A percentile compares a stretch with the other conserved stretches of the same genome.
These are phyloP conservation scores for Caenorhabditis japonica DNA, from an alignment of 2,888 invertebrate genomes.

Conservation along the genomic window DNA sequence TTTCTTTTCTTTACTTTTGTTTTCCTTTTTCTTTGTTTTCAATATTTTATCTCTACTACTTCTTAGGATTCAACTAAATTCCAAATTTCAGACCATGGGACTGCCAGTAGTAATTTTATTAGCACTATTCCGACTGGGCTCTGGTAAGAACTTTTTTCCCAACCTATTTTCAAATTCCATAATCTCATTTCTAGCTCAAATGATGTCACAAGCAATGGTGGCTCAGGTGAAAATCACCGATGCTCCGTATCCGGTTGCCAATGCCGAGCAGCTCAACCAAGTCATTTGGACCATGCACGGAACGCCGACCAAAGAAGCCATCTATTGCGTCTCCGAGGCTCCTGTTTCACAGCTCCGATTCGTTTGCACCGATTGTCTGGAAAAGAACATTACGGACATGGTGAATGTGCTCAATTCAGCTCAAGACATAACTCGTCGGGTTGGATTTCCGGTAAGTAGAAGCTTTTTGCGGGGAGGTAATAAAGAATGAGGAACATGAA, in stretches of 20 bases:
- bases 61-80: too few species aligned
- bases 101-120: slow-evolving; percentile 29
- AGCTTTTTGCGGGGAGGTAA: too few species aligned
- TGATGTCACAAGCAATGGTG: slow-evolving; percentile 43
- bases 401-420: slow-evolving; percentile 74
- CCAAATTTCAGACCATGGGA: slow-evolving; percentile 47
- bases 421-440: slow-evolving; percentile 73
- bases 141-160: slow-evolving; percentile 5
- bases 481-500: too few species aligned
- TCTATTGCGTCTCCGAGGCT: slow-evolving; percentile 65
- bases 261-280: slow-evolving; percentile 72
- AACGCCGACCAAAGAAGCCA: slow-evolving; percentile 65
- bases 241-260: slow-evolving; percentile 73
- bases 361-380: slow-evolving; percentile 73
- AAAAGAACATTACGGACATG: slow-evolving; percentile 76
- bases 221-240: slow-evolving; percentile 76
- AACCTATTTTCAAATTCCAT: neutral
- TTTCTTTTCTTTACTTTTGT: slow-evolving; percentile 2
- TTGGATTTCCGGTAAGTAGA: slow-evolving; percentile 75
- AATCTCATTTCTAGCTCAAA: slow-evolving; percentile 45
- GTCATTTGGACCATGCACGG: slow-evolving; percentile 75
- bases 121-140: slow-evolving; percentile 20
- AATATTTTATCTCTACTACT: too few species aligned
- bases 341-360: slow-evolving; percentile 76
- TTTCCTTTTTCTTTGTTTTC: neutral